Base-by-base conservation (phyloP, 2,797 vertebrate species). In the Cossypha dichroa region DNA sequence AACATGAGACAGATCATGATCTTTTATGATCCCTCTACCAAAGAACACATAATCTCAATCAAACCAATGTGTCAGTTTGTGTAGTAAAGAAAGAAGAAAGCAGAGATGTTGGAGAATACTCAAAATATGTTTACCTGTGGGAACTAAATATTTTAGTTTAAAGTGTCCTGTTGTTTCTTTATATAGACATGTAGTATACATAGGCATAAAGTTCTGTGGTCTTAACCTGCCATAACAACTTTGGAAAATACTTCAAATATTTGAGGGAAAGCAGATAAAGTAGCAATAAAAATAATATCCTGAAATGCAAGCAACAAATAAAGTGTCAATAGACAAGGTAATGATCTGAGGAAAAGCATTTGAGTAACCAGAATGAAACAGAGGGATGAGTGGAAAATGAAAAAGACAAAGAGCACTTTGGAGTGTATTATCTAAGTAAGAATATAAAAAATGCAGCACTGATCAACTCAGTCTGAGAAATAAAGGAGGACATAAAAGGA, bases 51-150 rank as follows among this genome's bases (percentile, higher is more conserved):
- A 80, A 70, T 67, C 45, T 74, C 17, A 63, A 56, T 79, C 70
- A 40, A 74, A 38, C 40, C 38, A 63, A 14, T 31, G 5, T 7
- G 41, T 59, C 26, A 19, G 10, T 85, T 48, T 77, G 3, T 68
- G 52, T 11, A 58, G 31, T 5, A 62, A 66, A n/a, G 45, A 90
- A 74, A 38, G 13, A 82, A 75, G 13, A 79, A 63, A 60, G 2
- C 10, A 55, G 38, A 40, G 4, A 59, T 58, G 4, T 48, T 1
- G 2, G 33, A 86, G 43, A 66, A n/a, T 17, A 68, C 0, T 0
- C 19, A 68, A 87, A 91, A 52, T 48, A 59, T 14, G 0, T 7
- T 38, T 87, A 34, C 6, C 12, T 59, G 10, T 26, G 20, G 7
- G 31, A 89, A 40, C 3, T 7, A 64, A 17, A 20, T 23, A 23